Evolutionary conservation across 2,797 vertebrate species (phyloP).

Genomic region (Dendrocincla fuliginosa): DNA sequence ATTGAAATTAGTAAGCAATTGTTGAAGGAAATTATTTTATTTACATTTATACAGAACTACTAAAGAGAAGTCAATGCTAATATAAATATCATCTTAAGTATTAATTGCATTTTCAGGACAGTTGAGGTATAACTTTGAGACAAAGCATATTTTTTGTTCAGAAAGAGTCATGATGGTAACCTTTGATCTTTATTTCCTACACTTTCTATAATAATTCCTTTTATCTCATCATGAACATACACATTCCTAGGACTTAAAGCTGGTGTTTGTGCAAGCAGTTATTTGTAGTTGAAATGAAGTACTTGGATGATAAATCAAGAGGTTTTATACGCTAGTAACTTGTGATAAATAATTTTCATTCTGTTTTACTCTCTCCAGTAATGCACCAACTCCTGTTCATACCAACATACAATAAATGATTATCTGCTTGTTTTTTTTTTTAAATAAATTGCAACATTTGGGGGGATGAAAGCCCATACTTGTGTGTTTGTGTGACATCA

Average conservation of each 20-base stretch:
- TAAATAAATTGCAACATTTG: background rate
- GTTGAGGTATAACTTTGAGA: constrained; percentile 41
- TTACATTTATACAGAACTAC: background rate
- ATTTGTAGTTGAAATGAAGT: constrained; percentile 55
- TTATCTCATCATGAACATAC: constrained; percentile 40
- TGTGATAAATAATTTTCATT: constrained; percentile 46
- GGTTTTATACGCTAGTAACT: constrained; percentile 13
- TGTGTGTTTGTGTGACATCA: background rate
- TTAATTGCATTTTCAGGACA: constrained; percentile 37
- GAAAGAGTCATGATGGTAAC: constrained; percentile 42
- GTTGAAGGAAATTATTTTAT: constrained; percentile 8
- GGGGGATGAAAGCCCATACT: background rate
- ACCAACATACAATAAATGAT: background rate
- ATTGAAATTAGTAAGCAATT: background rate
- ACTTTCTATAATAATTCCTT: constrained; percentile 61
- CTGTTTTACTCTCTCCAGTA: background rate
- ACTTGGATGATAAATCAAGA: constrained; percentile 45
- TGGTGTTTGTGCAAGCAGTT: constrained; percentile 47
- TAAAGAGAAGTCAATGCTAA: background rate
- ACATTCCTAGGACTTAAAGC: constrained; percentile 41
- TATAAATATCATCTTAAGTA: constrained; percentile 15
- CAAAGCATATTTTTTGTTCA: constrained; percentile 37
- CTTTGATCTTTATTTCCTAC: constrained; percentile 68
- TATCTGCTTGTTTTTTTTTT: background rate
- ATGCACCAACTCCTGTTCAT: background rate